Evolutionary conservation across 2,888 invertebrate species (phyloP).

Genomic region (Lochmaea crataegi): DNA sequence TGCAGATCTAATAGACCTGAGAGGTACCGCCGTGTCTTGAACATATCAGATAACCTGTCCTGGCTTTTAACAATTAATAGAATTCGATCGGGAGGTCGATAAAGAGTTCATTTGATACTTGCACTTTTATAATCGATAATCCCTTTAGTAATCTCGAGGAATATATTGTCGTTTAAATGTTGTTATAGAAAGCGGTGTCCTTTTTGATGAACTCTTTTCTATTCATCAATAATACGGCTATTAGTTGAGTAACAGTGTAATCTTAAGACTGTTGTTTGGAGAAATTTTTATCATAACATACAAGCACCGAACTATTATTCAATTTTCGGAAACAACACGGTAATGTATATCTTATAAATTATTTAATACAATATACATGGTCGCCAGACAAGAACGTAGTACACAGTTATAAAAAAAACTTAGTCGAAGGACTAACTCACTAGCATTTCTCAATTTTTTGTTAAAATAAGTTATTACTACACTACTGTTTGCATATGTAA

Average conservation of each 20-base stretch:
- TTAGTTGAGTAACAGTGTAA: slow-evolving; percentile 11
- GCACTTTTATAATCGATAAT: slow-evolving; percentile 45
- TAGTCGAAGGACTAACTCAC: too few relatives aligned
- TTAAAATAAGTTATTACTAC: too few relatives aligned
- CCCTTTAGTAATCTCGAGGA: slow-evolving; percentile 38
- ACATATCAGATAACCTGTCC: slow-evolving; percentile 50
- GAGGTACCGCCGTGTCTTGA: slow-evolving; percentile 44
- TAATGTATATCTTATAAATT: background rate
- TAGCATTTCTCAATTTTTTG: too few relatives aligned
- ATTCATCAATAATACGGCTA: slow-evolving; percentile 33
- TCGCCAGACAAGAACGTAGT: too few relatives aligned
- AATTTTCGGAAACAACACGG: background rate
- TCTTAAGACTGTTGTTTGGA: background rate
- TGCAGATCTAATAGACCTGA: slow-evolving; percentile 46
- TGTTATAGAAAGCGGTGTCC: slow-evolving; percentile 49
- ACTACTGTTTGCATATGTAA: too few relatives aligned
- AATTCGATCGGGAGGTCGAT: slow-evolving; percentile 54
- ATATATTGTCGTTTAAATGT: slow-evolving; percentile 45
- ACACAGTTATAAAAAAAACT: too few relatives aligned
- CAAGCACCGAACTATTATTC: background rate
- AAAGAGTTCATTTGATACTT: slow-evolving; percentile 52
- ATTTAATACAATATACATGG: too few relatives aligned
- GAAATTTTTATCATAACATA: background rate
- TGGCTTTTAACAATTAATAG: slow-evolving; percentile 52
- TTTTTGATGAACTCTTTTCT: slow-evolving; percentile 37